Evolutionary conservation across 2,888 invertebrate genomes (phyloP).

Genomic region (Molorchus minor): DNA sequence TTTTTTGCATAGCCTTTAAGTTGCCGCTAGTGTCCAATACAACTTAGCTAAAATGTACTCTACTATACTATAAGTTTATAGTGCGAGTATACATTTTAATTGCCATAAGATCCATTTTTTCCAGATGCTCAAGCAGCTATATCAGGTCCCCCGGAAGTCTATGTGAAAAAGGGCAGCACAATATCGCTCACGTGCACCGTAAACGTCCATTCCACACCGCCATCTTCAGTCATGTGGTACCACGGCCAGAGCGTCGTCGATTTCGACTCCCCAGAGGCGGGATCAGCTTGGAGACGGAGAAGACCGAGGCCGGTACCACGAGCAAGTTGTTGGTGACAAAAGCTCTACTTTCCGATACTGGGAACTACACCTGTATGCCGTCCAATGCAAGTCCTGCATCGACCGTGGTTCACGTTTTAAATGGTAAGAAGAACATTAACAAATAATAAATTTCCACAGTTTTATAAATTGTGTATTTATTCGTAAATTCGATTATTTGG

Average conservation of each 20-base stretch:
- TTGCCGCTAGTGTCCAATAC: too few relatives aligned
- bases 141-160: slow-evolving; percentile 85
- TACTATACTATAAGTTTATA: too few relatives aligned
- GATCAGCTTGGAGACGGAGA: slow-evolving; percentile 87
- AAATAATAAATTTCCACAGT: neutral
- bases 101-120: too few relatives aligned
- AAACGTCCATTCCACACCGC: slow-evolving; percentile 84
- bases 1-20: too few relatives aligned
- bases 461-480: neutral
- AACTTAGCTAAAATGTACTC: too few relatives aligned
- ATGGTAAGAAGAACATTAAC: slow-evolving; percentile 78
- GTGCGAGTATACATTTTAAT: too few relatives aligned
- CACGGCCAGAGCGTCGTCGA: slow-evolving; percentile 84
- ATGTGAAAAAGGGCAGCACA: slow-evolving; percentile 90
- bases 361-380: slow-evolving; percentile 91
- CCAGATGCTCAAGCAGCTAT: slow-evolving; percentile 88
- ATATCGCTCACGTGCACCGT: slow-evolving; percentile 89
- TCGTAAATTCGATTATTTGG: too few relatives aligned
- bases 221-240: slow-evolving; percentile 85
- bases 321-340: slow-evolving; percentile 84
- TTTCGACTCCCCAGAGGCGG: slow-evolving; percentile 86
- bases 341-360: slow-evolving; percentile 84
- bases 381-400: slow-evolving; percentile 84
- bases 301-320: slow-evolving; percentile 83
- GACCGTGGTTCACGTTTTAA: slow-evolving; percentile 85